Conservation (phyloP, 2,888 invertebrate species). For the Xanthostigma xanthostigma region DNA sequence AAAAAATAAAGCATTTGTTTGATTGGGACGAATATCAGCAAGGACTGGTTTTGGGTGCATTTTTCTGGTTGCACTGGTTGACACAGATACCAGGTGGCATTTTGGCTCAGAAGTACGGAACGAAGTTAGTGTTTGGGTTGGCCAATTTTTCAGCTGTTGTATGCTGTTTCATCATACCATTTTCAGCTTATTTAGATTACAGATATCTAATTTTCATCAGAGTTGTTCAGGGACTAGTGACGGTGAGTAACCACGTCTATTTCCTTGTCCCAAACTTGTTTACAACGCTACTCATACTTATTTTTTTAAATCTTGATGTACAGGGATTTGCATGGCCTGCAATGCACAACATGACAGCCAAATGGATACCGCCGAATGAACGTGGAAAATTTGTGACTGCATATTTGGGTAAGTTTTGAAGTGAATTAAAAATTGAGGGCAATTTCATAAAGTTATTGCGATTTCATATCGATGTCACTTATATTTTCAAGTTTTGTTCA, state of each 20-base stretch:
- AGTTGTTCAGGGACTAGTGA: constrained; percentile 50
- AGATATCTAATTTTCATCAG: constrained; percentile 41
- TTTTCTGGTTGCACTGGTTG: constrained; percentile 58
- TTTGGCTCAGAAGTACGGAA: constrained; percentile 50
- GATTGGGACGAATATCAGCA: constrained; percentile 51
- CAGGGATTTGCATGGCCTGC: constrained; percentile 58
- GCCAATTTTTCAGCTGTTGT: constrained; percentile 47
- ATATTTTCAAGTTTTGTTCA: too few species aligned
- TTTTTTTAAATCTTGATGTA: constrained; percentile 9
- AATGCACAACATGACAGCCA: constrained; percentile 63
- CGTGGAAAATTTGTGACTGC: constrained; percentile 54
- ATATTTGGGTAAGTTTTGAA: constrained; percentile 32
- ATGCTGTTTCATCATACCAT: constrained; percentile 48
- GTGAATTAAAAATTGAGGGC: not conserved
- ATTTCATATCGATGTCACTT: too few species aligned
- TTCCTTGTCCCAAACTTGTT: not conserved
- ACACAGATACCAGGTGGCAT: constrained; percentile 59
- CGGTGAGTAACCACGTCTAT: constrained; percentile 32
- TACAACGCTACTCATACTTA: not conserved
- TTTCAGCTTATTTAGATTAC: constrained; percentile 41
- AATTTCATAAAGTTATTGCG: too few species aligned
- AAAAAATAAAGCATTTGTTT: constrained; percentile 16
- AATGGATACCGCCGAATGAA: constrained; percentile 72
- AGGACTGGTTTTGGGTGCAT: constrained; percentile 46
- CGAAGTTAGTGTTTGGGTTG: constrained; percentile 53